These are phyloP conservation scores for Meganola albula DNA, from an alignment of 2,888 invertebrate species.

Conservation along the genomic window DNA sequence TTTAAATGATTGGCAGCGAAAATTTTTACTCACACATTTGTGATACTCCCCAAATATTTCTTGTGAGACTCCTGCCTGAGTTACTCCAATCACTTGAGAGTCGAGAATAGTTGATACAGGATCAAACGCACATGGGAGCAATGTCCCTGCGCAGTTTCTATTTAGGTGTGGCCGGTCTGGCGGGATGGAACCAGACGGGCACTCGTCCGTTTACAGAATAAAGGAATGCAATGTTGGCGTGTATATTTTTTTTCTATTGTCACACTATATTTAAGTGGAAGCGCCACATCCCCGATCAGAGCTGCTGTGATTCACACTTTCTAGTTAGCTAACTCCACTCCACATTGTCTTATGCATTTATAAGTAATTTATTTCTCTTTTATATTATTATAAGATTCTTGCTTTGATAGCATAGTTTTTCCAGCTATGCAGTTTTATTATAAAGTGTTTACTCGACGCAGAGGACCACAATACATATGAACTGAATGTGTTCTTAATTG, in stretches of 20 bases:
- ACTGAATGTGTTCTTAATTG: too few relatives aligned
- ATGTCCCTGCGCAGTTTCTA: conserved; percentile 77
- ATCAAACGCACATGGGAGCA: conserved; percentile 67
- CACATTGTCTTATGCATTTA: too few relatives aligned
- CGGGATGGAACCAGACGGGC: conserved; percentile 66
- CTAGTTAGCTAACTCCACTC: too few relatives aligned
- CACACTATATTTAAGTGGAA: conserved; percentile 12
- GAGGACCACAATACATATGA: too few relatives aligned
- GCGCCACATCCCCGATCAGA: conserved; percentile 1
- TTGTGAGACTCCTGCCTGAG: too few relatives aligned
- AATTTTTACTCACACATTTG: conserved; percentile 16
- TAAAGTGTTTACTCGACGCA: too few relatives aligned
- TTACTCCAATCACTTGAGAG: conserved; percentile 62
- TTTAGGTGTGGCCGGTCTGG: conserved; percentile 73
- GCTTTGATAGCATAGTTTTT: too few relatives aligned
- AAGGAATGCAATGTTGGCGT: conserved; percentile 57
- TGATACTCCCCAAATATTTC: conserved; percentile 50
- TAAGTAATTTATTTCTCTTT: too few relatives aligned
- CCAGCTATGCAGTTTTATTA: too few relatives aligned
- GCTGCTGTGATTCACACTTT: conserved; percentile 27
- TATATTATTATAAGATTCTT: too few relatives aligned
- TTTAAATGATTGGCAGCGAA: conserved; percentile 13
- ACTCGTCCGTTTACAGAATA: conserved; percentile 64
- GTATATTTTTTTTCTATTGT: conserved; percentile 33
- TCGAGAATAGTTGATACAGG: conserved; percentile 59